Evolutionary conservation across 2,888 invertebrate genomes (phyloP), one percentile per base, ranked within the genome.

Genomic region (Camponotus fellah): DNA sequence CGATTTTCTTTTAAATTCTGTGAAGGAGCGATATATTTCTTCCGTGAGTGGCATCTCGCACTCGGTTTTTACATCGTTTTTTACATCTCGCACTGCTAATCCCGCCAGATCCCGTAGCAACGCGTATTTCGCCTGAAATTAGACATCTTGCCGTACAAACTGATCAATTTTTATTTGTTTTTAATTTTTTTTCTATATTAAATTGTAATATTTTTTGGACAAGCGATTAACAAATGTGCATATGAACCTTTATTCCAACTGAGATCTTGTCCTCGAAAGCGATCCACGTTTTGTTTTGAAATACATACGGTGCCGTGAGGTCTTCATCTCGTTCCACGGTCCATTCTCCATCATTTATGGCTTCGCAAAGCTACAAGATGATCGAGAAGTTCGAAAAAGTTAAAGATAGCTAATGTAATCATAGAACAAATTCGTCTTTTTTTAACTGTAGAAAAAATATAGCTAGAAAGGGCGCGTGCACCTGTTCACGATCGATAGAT

Each of bases 271-370:
- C 97, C 92, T 97, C 97, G 92, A 97, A 97, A 5, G 97, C 96
- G 74, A 97, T 96, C 97, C 97, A 97, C 21, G 96, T 96, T 71
- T 95, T 95, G 92, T 96, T 96, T 92, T 96, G 97, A 93, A 97
- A 97, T 91, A 97, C 97, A 92, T 97, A 97, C 89, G 97, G 97
- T 83, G 97, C 97, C 0, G 97, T 97, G 86, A 97, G 95, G 94
- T 97, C 97, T 92, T 97, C 97, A 89, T 97, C 97, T 82, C 97
- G 95, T 92, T 97, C 97, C 85, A 97, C 93, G 0, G 97, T 97
- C 97, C 97, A 97, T 88, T 96, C 96, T 46, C 96, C 96, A 77
- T 95, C 95, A 85, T 93, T 94, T 93, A 97, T 91, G 8, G 86
- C 74, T n/a, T 93, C 89, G 81, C 94, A 94, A 10, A 94, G 86